These are phyloP conservation scores for Philereme vetulata DNA, from an alignment of 2,888 invertebrate species.

Conservation along the genomic window DNA sequence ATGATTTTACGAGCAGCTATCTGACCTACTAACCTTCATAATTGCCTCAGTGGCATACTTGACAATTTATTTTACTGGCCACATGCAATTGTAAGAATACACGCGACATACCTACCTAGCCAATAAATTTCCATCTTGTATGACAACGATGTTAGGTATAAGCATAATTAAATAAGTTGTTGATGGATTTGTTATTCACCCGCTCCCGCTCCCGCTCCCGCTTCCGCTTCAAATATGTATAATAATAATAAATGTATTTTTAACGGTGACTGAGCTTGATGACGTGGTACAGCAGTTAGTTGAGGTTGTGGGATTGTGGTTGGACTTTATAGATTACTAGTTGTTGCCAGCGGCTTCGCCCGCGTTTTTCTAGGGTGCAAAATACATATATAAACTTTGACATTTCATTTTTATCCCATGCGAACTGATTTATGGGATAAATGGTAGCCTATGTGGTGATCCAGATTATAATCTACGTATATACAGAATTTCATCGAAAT, in stretches of 20 bases:
- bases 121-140: constrained; percentile 24
- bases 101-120: constrained; percentile 16
- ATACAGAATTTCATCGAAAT: too few species aligned
- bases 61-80: constrained; percentile 53
- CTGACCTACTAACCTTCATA: constrained; percentile 44
- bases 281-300: not conserved
- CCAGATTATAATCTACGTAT: too few species aligned
- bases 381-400: too few species aligned
- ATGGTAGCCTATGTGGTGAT: too few species aligned
- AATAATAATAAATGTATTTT: not conserved
- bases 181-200: not conserved
- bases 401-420: too few species aligned
- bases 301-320: too few species aligned
- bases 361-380: too few species aligned
- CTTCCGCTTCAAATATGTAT: too few species aligned
- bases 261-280: constrained; percentile 2
- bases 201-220: too few species aligned
- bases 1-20: constrained; percentile 24
- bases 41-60: constrained; percentile 43
- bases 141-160: not conserved
- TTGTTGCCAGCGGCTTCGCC: too few species aligned
- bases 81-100: constrained; percentile 40
- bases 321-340: too few species aligned
- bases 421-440: too few species aligned
- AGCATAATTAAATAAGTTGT: constrained; percentile 10